Percentiles rank a stretch among this genome's conserved stretches.
phyloP scores from a whole-genome alignment of 1,140 invertebrate species.

The Drosophila hydei region DNA sequence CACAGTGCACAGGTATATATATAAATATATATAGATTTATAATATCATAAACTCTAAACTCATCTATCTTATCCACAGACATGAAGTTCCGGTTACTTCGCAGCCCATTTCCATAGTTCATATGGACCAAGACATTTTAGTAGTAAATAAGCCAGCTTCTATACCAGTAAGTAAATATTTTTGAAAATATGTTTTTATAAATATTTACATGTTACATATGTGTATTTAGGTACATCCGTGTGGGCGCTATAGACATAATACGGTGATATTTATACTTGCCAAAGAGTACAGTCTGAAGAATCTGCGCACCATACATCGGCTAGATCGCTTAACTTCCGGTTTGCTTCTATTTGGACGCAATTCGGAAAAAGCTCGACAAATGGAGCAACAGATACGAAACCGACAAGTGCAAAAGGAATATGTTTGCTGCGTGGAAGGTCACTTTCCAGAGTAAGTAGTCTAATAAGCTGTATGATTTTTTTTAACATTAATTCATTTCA shows the following conservation, averaged over 20 bases:
- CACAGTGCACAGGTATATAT: slow-evolving; percentile 94
- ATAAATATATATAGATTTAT: too few relatives aligned
- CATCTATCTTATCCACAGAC: slow-evolving; percentile 89
- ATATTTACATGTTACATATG: too few relatives aligned
- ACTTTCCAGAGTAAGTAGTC: slow-evolving; percentile 96
- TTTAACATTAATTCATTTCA: not conserved
- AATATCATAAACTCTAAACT: not conserved
- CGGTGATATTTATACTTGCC: slow-evolving; percentile 97
- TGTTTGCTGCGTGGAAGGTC: slow-evolving; percentile 97
- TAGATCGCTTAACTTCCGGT: slow-evolving; percentile 97
- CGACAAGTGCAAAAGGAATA: slow-evolving; percentile 98
- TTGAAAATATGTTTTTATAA: slow-evolving; percentile 85
- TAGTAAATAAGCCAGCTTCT: slow-evolving; percentile 99
- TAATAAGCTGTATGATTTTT: not conserved
- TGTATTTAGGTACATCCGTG: slow-evolving; percentile 95
- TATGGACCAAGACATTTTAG: slow-evolving; percentile 98
- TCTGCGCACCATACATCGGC: slow-evolving; percentile 94
- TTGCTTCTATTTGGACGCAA: slow-evolving; percentile 96
- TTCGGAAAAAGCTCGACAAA: slow-evolving; percentile 95
- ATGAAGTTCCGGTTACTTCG: slow-evolving; percentile 98
- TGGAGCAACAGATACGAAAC: slow-evolving; percentile 97
- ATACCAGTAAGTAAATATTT: slow-evolving; percentile 93
- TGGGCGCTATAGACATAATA: slow-evolving; percentile 97
- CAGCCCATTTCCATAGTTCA: slow-evolving; percentile 97
- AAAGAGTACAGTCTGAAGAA: slow-evolving; percentile 98